Evolutionary conservation across 2,888 invertebrate species (phyloP), one percentile per base, ranked within the genome.

Genomic region (Ornithoptera alexandrae): DNA sequence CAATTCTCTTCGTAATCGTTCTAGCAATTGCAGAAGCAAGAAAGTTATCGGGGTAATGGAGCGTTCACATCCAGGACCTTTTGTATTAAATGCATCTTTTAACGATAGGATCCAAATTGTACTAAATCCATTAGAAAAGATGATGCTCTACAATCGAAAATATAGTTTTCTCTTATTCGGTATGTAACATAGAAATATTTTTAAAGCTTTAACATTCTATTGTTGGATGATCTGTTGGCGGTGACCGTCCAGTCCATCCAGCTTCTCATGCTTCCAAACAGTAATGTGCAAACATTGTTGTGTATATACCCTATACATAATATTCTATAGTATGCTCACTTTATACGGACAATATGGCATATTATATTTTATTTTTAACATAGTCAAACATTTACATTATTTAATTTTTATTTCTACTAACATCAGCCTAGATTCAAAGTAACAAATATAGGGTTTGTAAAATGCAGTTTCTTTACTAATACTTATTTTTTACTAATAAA

Each of bases 61-160:
- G 65, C 65, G 59, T 59, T 39, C 61, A 63, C 56, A 58, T 62
- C 58, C 15, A 68, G 68, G 46, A 58, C 58, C 62, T 68, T 39
- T 36, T 63, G 62, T 68, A 63, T 63, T 68, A 63, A 68, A 62
- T 68, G 68, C 68, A 63, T 46, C 62, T 62, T 63, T 22, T 39
- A 42, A 58, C 62, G 59, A 63, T 42, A 57, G 22, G 58, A 42
- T 42, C 58, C 58, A 58, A 62, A 62, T 68, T 63, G 12, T n/a
- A 68, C 58, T 68, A n/a, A 24, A 57, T 57, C 24, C 58, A 68
- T 57, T 42, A 63, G 20, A 42, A 20, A n/a, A 10, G 46, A n/a
- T 46, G 17, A 65, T 22, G 17, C 12, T 15, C 12, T 17, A 15
- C 30, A 53, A n/a, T 53, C 20, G 46, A 42, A 5, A 6, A 65